Conservation (phyloP, 2,113 vertebrate genomes). For the Gallinago jamesoni region DNA sequence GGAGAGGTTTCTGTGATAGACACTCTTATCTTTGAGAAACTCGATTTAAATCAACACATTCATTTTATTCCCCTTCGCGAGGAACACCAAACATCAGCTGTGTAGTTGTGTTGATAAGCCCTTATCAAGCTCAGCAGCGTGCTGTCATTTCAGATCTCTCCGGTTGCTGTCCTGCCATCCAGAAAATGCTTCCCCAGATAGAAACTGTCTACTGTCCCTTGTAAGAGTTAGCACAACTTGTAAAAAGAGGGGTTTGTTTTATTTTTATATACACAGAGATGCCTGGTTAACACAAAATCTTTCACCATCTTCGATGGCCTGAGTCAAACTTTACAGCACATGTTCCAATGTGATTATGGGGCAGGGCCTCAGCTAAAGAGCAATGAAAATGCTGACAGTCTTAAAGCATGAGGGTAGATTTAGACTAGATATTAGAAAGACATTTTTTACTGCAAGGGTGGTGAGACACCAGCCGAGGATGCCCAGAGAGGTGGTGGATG, state of each 20-base stretch:
- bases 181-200: neutral
- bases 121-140: constrained; percentile 52
- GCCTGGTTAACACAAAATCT: neutral
- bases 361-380: neutral
- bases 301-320: neutral
- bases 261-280: neutral
- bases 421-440: neutral
- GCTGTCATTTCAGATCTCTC: constrained; percentile 41
- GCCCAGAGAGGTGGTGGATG: neutral
- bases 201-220: neutral
- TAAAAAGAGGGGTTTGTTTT: neutral
- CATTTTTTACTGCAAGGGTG: neutral
- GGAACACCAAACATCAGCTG: constrained; percentile 17
- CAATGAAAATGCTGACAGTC: neutral
- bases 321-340: neutral
- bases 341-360: neutral
- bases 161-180: constrained; percentile 5
- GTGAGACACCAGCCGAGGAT: neutral
- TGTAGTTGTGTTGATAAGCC: constrained; percentile 44
- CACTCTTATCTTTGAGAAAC: constrained; percentile 35
- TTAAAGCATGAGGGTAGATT: neutral
- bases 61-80: neutral
- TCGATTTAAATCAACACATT: constrained; percentile 22
- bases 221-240: neutral
- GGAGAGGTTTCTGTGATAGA: neutral